Evolutionary conservation across 2,888 invertebrate genomes (phyloP), one percentile per base, ranked within the genome.

Genomic region (Trichopoda pennipes): DNA sequence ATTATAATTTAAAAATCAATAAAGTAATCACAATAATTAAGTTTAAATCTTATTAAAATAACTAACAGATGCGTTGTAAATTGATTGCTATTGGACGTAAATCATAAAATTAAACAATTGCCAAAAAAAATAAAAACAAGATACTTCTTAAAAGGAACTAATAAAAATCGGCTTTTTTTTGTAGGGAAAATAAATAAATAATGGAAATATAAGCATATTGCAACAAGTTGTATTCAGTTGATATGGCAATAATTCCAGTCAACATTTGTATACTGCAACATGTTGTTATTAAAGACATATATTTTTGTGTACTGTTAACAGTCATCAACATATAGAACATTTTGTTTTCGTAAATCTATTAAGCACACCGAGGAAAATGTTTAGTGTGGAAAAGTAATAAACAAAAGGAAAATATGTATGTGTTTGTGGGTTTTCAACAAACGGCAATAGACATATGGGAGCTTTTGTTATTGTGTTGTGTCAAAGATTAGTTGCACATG

Each of bases 401-500:
- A 47, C 47, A 63, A 51, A 66, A 23, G 19, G 28, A 38, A 17
- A 12, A 10, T 10, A 35, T 38, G 21, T 28, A 42, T 63, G n/a
- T 75, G 32, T 55, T 55, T 75, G 83, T 82, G 60, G 58, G 51
- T 61, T 61, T 49, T 19, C n/a, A 70, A 64, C 21, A 78, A 53
- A 68, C 60, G 47, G 12, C 68, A 55, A 35, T 38, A 61, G 68
- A 69, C 73, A 74, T 69, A 74, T 74, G 80, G 76, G 75, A 74
- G 63, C 61, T 80, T 60, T 56, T 72, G 53, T 53, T 72, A 55
- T 60, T 77, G 53, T 72, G 23, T 73, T 69, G 75, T 80, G 73
- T 60, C 72, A 76, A 73, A 82, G 68, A 83, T 86, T 84, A 85
- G 85, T 86, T 87, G 87, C 85, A 75, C 80, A 77, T 86, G 86